Conservation (phyloP, 2,113 vertebrate genomes). For the Pagrus major region DNA sequence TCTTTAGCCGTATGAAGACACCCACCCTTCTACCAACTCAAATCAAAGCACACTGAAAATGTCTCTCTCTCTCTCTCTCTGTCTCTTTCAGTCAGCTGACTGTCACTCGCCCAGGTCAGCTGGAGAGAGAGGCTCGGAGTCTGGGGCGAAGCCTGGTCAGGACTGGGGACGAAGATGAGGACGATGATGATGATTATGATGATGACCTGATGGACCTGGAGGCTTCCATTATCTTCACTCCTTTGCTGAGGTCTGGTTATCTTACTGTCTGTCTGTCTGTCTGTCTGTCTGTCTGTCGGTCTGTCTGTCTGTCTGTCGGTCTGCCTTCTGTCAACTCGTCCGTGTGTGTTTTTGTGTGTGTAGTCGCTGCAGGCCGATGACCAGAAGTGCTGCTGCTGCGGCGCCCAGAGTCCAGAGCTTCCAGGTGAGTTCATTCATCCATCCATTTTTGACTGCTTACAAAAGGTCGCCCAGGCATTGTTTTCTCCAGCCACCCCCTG, state of each 20-base stretch:
- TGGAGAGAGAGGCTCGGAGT: conserved; percentile 83
- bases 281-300: neutral
- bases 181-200: conserved; percentile 86
- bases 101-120: conserved; percentile 31
- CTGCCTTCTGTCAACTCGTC: neutral
- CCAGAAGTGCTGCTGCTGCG: conserved; percentile 75
- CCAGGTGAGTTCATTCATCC: conserved; percentile 84
- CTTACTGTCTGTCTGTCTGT: neutral
- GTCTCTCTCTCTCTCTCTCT: neutral
- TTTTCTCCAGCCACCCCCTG: neutral
- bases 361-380: conserved; percentile 86
- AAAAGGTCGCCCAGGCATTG: neutral
- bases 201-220: conserved; percentile 88
- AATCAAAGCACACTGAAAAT: too few relatives aligned
- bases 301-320: neutral
- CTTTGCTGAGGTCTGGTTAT: conserved; percentile 87
- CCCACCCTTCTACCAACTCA: too few relatives aligned
- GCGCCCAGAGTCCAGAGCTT: conserved; percentile 85
- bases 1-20: too few relatives aligned
- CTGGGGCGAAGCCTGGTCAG: conserved; percentile 87
- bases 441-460: neutral
- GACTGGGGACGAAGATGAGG: conserved; percentile 84
- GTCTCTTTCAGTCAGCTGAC: conserved; percentile 42
- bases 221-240: conserved; percentile 84
- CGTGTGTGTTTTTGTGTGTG: conserved; percentile 6